A percentile compares a stretch with the other conserved stretches of the same genome.
Evolutionary conservation across 2,888 invertebrate genomes (phyloP).

Genomic region (Kryphioiulus occultus): DNA sequence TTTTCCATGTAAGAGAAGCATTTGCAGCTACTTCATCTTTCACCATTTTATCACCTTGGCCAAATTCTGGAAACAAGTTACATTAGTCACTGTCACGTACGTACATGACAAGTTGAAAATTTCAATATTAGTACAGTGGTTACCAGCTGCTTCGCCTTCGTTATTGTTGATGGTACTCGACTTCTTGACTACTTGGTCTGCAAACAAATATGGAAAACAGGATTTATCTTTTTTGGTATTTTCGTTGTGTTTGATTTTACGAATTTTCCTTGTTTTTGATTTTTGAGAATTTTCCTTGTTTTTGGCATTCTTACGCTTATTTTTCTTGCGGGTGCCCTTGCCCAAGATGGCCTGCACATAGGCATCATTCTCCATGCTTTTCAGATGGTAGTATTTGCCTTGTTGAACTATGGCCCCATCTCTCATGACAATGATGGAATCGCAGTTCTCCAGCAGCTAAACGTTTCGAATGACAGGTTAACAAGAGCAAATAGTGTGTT

Average conservation of each 20-base stretch:
- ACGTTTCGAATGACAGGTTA: slow-evolving; percentile 47
- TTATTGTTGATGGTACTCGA: neutral
- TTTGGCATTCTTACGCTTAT: neutral
- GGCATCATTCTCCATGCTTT: slow-evolving; percentile 58
- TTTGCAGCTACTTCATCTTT: slow-evolving; percentile 36
- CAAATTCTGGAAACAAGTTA: neutral
- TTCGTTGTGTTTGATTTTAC: too few species aligned
- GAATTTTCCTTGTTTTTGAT: too few species aligned
- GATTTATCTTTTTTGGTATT: neutral
- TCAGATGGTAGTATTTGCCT: slow-evolving; percentile 66
- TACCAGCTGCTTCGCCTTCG: slow-evolving; percentile 53
- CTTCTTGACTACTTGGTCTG: slow-evolving; percentile 57
- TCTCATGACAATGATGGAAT: slow-evolving; percentile 68
- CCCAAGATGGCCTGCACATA: neutral
- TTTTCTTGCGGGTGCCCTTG: neutral
- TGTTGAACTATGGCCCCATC: slow-evolving; percentile 68
- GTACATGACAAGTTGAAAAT: neutral
- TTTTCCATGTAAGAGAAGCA: neutral
- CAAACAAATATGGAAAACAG: neutral
- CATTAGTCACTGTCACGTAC: neutral
- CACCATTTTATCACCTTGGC: neutral
- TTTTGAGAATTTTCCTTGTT: neutral
- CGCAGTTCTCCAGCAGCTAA: slow-evolving; percentile 69
- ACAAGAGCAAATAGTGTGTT: too few species aligned
- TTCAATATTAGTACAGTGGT: slow-evolving; percentile 57